Percentiles rank a stretch among this genome's conserved stretches.
Conservation (phyloP, 2,113 vertebrate genomes). For the Stomatorhinus ivindoensis region DNA sequence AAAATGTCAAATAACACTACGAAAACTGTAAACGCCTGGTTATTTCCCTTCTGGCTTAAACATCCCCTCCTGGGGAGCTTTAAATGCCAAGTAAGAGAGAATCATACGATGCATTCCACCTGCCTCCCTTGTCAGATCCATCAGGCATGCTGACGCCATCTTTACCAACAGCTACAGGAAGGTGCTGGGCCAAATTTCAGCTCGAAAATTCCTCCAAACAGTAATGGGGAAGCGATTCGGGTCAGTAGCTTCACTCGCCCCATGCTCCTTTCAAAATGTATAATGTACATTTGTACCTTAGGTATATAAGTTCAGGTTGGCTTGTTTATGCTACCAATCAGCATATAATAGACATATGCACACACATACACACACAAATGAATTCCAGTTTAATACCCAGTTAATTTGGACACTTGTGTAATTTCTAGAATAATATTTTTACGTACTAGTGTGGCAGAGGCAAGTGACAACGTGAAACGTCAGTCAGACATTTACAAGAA, state of each 20-base stretch:
- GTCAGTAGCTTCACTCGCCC: slow-evolving; percentile 51
- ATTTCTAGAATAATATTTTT: not conserved
- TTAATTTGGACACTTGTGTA: no score
- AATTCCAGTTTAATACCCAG: not conserved
- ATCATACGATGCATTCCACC: not conserved
- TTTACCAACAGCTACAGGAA: slow-evolving; percentile 90
- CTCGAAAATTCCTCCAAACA: slow-evolving; percentile 80
- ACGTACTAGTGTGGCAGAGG: slow-evolving; percentile 37
- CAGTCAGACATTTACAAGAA: slow-evolving; percentile 53
- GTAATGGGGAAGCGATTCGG: slow-evolving; percentile 77
- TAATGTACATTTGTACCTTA: not conserved
- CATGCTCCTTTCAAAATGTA: not conserved
- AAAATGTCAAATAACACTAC: not conserved
- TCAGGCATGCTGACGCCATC: slow-evolving; percentile 84
- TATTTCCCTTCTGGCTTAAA: not conserved
- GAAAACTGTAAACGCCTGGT: not conserved
- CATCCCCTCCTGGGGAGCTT: not conserved
- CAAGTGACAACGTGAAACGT: slow-evolving; percentile 50
- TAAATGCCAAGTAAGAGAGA: not conserved
- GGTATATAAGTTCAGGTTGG: not conserved
- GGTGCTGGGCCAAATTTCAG: slow-evolving; percentile 80
- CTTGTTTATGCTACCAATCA: not conserved
- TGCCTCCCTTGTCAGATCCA: slow-evolving; percentile 54
- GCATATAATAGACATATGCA: not conserved
- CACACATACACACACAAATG: not conserved